Evolutionary conservation across 2,888 invertebrate genomes (phyloP), one percentile per base, ranked within the genome.

Genomic region (Caenorhabditis parvicauda): DNA sequence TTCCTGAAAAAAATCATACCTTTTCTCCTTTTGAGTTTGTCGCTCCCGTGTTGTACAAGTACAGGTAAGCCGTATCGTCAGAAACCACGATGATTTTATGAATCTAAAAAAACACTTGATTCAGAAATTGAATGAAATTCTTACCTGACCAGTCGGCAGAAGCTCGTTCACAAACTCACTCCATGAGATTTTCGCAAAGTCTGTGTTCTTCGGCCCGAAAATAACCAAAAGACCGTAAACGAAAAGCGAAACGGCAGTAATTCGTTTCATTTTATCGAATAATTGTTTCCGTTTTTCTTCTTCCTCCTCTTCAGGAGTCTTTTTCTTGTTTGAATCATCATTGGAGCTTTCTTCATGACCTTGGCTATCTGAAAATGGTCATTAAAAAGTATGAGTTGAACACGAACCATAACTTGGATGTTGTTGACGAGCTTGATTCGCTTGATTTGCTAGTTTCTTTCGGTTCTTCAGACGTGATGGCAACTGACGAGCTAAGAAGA

Each of bases 91-190:
- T 56, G 19, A 76, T 68, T 42, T 59, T 53, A 22, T 67, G 64
- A 14, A 74, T 56, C 66, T 64, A 28, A 41, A 68, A 39, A 24
- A 9, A 39, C 24, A 35, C 25, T 44, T 22, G 12, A 39, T 4
- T 29, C 4, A 42, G 53, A 3, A 28, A 1, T n/a, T 39, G 2
- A 22, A 17, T 3, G 35, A 12, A 1, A 24, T 39, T 24, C 25
- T n/a, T 12, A 84, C 94, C 85, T 95, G 94, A 14, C 95, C 95
- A 81, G 90, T 91, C 0, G 90, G 88, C 52, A 96, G 83, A 90
- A 96, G 91, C 62, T 92, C 89, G 82, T 93, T 89, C 0, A 92
- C 87, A 84, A 96, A 96, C 83, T 95, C 94, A 83, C 92, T 92
- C 95, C 95, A 96, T 0, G 92, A 90, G 1, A 92, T 62, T 9